A percentile compares a stretch with the other conserved stretches of the same genome.
Evolutionary conservation across 30 jellyfish, hydroid and myxozoan genomes (phyloP).

Genomic region (Aurelia sp.): DNA sequence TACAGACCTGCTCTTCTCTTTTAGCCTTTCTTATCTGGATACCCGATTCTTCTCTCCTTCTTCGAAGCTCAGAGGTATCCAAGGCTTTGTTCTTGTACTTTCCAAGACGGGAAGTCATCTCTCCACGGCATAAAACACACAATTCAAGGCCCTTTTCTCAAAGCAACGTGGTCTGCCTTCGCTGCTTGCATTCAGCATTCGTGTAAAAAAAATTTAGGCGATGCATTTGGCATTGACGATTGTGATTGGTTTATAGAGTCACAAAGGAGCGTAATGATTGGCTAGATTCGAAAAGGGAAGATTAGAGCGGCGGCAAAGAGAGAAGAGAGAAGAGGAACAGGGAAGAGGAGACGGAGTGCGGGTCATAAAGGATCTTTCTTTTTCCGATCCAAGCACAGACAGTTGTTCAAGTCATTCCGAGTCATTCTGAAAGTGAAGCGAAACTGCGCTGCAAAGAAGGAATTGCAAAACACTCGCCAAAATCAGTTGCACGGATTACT

Average conservation of each 20-base stretch:
- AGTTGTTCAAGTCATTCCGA: too few species aligned
- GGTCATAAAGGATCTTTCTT: too few species aligned
- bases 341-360: too few species aligned
- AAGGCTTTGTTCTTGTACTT: conserved; percentile 89
- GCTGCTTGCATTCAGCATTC: conserved; percentile 77
- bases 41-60: conserved; percentile 95
- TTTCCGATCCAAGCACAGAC: too few species aligned
- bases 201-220: conserved; percentile 17
- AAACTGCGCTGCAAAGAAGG: too few species aligned
- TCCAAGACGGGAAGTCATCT: conserved; percentile 82
- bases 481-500: too few species aligned
- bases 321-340: too few species aligned
- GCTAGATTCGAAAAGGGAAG: conserved; percentile 4
- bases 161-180: conserved; percentile 16
- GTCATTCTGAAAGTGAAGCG: too few species aligned
- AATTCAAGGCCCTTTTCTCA: not conserved
- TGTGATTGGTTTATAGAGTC: conserved; percentile 46
- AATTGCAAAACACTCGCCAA: too few species aligned
- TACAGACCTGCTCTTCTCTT: conserved; percentile 96
- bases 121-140: not conserved
- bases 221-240: conserved; percentile 12
- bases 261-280: conserved; percentile 1
- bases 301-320: too few species aligned
- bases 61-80: conserved; percentile 85
- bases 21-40: conserved; percentile 90